Percentiles rank a stretch among this genome's conserved stretches.
Conservation (phyloP, 2,113 vertebrate genomes). For the Ageneiosus marmoratus region DNA sequence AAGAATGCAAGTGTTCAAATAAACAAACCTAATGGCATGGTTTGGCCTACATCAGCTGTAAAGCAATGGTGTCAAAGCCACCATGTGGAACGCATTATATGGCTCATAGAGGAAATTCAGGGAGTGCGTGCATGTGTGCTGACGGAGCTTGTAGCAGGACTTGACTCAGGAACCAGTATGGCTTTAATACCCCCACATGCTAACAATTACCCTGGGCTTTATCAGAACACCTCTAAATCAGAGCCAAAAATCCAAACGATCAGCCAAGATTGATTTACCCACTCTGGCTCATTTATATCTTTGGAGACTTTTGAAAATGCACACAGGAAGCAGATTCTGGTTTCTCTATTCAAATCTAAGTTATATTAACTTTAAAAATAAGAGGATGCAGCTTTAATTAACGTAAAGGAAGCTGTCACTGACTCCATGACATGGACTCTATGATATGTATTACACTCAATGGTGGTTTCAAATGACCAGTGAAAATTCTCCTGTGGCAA, state of each 20-base stretch:
- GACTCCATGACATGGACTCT: background rate
- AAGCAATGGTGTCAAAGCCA: constrained; percentile 29
- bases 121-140: background rate
- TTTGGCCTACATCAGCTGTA: constrained; percentile 29
- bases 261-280: constrained; percentile 38
- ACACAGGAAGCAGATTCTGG: constrained; percentile 7
- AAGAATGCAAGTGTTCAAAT: constrained; percentile 25
- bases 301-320: constrained; percentile 21
- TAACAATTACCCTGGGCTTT: constrained; percentile 51
- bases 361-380: background rate
- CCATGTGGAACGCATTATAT: constrained; percentile 60
- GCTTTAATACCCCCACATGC: constrained; percentile 40
- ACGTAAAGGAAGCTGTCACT: background rate
- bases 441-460: background rate
- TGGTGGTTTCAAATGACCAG: background rate
- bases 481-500: background rate
- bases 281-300: constrained; percentile 7
- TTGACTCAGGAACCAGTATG: constrained; percentile 37
- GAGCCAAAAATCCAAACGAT: constrained; percentile 13
- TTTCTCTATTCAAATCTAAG: background rate
- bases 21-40: constrained; percentile 35
- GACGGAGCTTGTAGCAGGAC: background rate
- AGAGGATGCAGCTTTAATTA: background rate
- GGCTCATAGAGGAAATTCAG: constrained; percentile 23
- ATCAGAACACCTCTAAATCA: constrained; percentile 35